Evolutionary conservation across 1,140 invertebrate genomes (phyloP), one percentile per base, ranked within the genome.

Genomic region (Zaprionus inermis): DNA sequence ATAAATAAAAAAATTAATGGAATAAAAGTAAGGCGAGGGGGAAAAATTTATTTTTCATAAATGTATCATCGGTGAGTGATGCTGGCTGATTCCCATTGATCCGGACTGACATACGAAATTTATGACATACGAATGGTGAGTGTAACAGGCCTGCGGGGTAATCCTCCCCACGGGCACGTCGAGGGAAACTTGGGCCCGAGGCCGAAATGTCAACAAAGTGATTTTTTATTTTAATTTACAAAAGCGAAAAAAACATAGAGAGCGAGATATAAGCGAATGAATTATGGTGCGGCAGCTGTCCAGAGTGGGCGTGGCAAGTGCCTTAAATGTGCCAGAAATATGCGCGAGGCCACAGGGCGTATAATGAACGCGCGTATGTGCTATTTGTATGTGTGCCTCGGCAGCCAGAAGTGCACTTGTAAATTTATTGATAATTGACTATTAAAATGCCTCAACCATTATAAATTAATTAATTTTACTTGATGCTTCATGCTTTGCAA

Each of bases 151-250:
- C 65, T 44, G 20, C 7, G 52, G 34, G 44, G 18, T 18, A 49
- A 20, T 49, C 44, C 18, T 49, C 18, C 20, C 6, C 30, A 11
- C 2, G n/a, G 60, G 11, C 14, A 3, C 10, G 10, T 30, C 1
- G 30, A 12, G 34, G 46, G 18, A 38, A 56, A 12, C n/a, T 32
- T 49, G 28, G n/a, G 49, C 51, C 52, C 72, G 44, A 38, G 56
- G 66, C 76, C 69, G 16, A 69, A 66, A 68, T 84, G 81, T 85
- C 81, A 80, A 75, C 82, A 79, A 86, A 85, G 82, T 81, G 79
- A 79, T 78, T 89, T 72, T 88, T 84, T 89, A 84, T 89, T 80
- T 76, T 78, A 83, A 74, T 88, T 68, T 75, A 78, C 64, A 58
- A 74, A 81, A 70, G 32, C 44, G 52, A 78, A 58, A 56, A 67